Percentiles rank a stretch among this genome's conserved stretches.
phyloP scores from a whole-genome alignment of 2,113 vertebrate species.

The Semicossyphus pulcher region DNA sequence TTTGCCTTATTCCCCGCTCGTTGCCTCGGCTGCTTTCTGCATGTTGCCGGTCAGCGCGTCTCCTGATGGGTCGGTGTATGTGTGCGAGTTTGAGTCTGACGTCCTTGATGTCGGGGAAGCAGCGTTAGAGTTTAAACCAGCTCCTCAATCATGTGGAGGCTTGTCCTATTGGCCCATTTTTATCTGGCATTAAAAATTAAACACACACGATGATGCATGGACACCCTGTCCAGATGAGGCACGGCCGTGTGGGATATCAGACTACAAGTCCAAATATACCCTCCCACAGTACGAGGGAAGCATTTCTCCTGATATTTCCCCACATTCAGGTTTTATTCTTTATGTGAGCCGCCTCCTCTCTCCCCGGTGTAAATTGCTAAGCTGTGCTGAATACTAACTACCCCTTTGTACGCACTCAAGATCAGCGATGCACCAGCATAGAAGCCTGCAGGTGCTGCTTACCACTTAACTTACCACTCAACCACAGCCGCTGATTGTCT shows the following conservation, averaged over 20 bases:
- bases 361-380: constrained; percentile 29
- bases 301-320: constrained; percentile 21
- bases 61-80: neutral
- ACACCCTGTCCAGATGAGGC: constrained; percentile 43
- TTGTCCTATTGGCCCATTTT: constrained; percentile 57
- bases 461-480: constrained; percentile 33
- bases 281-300: constrained; percentile 18
- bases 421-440: constrained; percentile 35
- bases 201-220: constrained; percentile 50
- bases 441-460: constrained; percentile 56
- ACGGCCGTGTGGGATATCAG: constrained; percentile 22
- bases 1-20: constrained; percentile 39
- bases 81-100: neutral
- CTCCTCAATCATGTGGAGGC: constrained; percentile 39
- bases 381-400: constrained; percentile 50
- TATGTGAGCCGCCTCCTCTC: constrained; percentile 11
- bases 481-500: constrained; percentile 37
- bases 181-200: constrained; percentile 66
- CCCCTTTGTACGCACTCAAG: constrained; percentile 37
- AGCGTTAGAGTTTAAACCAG: constrained; percentile 47
- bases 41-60: neutral
- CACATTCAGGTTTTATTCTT: constrained; percentile 12
- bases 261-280: constrained; percentile 55
- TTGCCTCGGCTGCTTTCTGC: neutral
- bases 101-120: constrained; percentile 38